Percentiles rank a stretch among this genome's conserved stretches.
Conservation (phyloP, 2,113 vertebrate genomes). For the Andinoacara biseriatus region DNA sequence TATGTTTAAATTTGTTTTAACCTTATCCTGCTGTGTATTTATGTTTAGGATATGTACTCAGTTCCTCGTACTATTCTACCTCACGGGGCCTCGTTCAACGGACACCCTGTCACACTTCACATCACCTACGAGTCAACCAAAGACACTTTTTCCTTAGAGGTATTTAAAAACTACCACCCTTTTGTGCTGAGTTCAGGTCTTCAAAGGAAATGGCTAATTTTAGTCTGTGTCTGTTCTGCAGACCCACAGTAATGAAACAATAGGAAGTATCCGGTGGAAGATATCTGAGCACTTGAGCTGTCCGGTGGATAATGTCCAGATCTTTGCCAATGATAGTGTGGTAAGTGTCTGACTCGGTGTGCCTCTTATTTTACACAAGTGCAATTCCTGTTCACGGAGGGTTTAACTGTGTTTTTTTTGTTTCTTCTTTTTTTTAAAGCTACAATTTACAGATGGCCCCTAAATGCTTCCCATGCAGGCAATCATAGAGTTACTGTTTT, state of each 20-base stretch:
- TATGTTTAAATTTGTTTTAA: background rate
- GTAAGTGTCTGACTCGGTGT: conserved; percentile 76
- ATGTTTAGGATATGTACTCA: conserved; percentile 92
- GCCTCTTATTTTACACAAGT: background rate
- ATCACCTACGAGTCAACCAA: conserved; percentile 98
- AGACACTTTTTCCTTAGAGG: conserved; percentile 97
- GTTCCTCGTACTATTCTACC: conserved; percentile 99
- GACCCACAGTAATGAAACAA: conserved; percentile 98
- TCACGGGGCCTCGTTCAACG: conserved; percentile 98
- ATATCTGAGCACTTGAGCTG: conserved; percentile 96
- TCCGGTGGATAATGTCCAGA: conserved; percentile 97
- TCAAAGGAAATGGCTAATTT: background rate
- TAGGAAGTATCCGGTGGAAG: conserved; percentile 97
- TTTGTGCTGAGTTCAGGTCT: background rate
- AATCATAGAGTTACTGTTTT: background rate
- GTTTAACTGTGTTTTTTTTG: background rate
- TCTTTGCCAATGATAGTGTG: conserved; percentile 98
- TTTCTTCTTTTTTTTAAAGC: background rate
- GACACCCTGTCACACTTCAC: conserved; percentile 95
- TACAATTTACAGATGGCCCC: background rate
- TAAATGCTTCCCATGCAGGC: background rate
- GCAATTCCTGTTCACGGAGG: background rate
- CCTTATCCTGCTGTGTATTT: background rate
- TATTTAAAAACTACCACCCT: conserved; percentile 49
- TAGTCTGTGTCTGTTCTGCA: conserved; percentile 70